These are phyloP conservation scores for Bombylius major DNA, from an alignment of 2,888 invertebrate genomes.

Conservation along the genomic window DNA sequence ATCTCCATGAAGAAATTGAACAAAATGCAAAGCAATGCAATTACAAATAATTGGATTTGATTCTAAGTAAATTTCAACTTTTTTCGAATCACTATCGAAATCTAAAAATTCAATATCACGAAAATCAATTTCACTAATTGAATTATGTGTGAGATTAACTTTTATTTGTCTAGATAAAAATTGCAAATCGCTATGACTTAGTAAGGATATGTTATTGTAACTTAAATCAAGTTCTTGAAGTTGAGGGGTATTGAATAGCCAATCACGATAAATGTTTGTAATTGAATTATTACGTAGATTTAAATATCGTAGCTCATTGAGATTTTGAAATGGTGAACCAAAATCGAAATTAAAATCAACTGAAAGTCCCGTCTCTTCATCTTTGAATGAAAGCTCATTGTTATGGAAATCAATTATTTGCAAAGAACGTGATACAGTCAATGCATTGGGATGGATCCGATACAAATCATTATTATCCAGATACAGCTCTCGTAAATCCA, in stretches of 20 bases:
- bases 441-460: slow-evolving; percentile 37
- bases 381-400: slow-evolving; percentile 40
- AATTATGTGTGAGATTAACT: slow-evolving; percentile 44
- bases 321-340: slow-evolving; percentile 46
- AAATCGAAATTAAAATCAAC: slow-evolving; percentile 14
- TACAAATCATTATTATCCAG: slow-evolving; percentile 40
- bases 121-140: slow-evolving; percentile 39
- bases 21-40: slow-evolving; percentile 43
- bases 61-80: slow-evolving; percentile 37
- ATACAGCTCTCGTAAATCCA: slow-evolving; percentile 38
- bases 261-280: slow-evolving; percentile 46
- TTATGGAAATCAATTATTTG: slow-evolving; percentile 39
- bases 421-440: slow-evolving; percentile 42
- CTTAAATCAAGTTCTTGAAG: slow-evolving; percentile 53
- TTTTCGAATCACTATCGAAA: slow-evolving; percentile 17
- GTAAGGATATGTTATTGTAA: slow-evolving; percentile 45
- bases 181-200: slow-evolving; percentile 32
- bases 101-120: slow-evolving; percentile 21
- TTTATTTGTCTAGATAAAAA: slow-evolving; percentile 30
- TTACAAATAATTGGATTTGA: slow-evolving; percentile 52
- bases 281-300: slow-evolving; percentile 54
- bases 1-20: slow-evolving; percentile 39
- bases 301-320: slow-evolving; percentile 42
- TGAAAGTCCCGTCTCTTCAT: slow-evolving; percentile 18
- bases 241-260: slow-evolving; percentile 43